Conservation (phyloP, 2,888 invertebrate genomes). For the Orchesella flavescens region DNA sequence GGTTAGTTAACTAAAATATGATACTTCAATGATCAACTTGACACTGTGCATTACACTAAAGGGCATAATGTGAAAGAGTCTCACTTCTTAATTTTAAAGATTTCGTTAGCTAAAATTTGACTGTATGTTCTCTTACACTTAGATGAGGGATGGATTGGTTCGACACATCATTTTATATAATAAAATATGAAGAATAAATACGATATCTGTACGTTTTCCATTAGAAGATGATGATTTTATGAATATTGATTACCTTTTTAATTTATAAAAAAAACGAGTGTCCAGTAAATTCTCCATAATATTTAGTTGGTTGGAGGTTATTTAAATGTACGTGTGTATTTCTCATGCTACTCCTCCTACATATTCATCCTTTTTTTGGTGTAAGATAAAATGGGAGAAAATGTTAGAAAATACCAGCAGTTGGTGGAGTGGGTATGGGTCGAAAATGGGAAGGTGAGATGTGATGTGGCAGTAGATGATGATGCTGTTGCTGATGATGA, state of each 20-base stretch:
- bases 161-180: neutral
- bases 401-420: conserved; percentile 67
- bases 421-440: conserved; percentile 59
- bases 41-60: too few species aligned
- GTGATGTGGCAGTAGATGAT: conserved; percentile 20
- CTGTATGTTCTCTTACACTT: neutral
- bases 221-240: too few species aligned
- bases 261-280: neutral
- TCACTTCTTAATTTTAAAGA: too few species aligned
- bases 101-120: too few species aligned
- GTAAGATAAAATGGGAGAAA: neutral
- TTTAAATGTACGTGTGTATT: too few species aligned
- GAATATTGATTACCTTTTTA: too few species aligned
- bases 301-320: neutral
- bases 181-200: too few species aligned
- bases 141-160: neutral
- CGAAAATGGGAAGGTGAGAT: conserved; percentile 24
- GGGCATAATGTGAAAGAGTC: too few species aligned
- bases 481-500: conserved; percentile 36
- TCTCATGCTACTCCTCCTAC: too few species aligned
- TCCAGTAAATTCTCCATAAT: neutral
- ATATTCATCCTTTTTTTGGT: neutral
- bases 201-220: too few species aligned
- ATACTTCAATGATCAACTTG: too few species aligned
- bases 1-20: too few species aligned